phyloP scores from a whole-genome alignment of 53 echinoderm and acorn worm genomes.

The Stichopus horrens region DNA sequence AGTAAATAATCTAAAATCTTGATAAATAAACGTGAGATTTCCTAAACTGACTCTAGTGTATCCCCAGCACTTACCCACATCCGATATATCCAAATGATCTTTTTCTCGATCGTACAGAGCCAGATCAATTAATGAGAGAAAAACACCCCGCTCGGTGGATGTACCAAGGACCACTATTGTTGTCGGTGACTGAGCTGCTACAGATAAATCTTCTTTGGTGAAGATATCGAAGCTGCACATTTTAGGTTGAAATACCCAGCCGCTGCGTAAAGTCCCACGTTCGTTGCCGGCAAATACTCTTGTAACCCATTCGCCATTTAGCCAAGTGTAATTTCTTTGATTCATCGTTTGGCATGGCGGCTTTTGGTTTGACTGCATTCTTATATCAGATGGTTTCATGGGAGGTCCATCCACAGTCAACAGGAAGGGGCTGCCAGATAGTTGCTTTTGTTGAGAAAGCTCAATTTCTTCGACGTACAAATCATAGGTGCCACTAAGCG shows the following conservation, averaged over 20 bases:
- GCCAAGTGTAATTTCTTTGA: neutral
- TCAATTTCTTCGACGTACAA: slow-evolving; percentile 12
- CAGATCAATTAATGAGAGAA: slow-evolving; percentile 9
- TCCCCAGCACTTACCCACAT: slow-evolving; percentile 30
- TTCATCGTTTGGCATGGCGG: slow-evolving; percentile 12
- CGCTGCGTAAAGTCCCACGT: slow-evolving; percentile 17
- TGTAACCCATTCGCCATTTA: neutral
- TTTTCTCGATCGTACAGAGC: neutral
- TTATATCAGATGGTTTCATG: neutral
- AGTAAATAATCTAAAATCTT: slow-evolving; percentile 7
- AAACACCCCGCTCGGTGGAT: slow-evolving; percentile 19
- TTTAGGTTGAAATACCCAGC: slow-evolving; percentile 25
- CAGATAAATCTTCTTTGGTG: slow-evolving; percentile 18
- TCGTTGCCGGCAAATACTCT: neutral
- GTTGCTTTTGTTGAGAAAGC: neutral
- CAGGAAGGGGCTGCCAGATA: slow-evolving; percentile 14
- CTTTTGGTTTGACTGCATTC: neutral
- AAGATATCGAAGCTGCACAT: slow-evolving; percentile 24
- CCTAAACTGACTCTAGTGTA: neutral
- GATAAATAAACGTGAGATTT: slow-evolving; percentile 12
- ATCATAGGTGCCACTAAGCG: neutral
- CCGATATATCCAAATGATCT: neutral
- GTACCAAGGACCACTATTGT: slow-evolving; percentile 2
- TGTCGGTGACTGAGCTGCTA: neutral
- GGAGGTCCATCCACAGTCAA: neutral